phyloP scores from a whole-genome alignment of 2,888 invertebrate species.

The Netelia inedita region DNA sequence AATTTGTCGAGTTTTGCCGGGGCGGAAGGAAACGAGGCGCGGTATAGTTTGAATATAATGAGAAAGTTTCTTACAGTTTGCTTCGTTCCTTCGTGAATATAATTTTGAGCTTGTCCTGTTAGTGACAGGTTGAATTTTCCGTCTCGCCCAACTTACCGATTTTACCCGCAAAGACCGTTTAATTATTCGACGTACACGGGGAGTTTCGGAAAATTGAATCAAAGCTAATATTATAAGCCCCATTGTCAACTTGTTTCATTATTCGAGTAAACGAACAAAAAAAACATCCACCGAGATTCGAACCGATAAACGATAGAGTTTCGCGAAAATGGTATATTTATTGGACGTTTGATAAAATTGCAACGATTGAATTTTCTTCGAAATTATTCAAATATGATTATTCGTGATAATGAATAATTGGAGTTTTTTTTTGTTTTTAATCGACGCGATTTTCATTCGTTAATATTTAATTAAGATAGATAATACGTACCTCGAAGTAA shows the following conservation, averaged over 20 bases:
- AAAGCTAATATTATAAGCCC: neutral
- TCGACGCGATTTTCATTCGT: neutral
- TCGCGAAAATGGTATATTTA: too few species aligned
- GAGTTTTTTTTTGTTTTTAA: too few species aligned
- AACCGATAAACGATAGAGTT: too few species aligned
- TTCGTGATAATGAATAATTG: too few species aligned
- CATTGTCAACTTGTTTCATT: neutral
- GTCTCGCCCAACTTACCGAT: neutral
- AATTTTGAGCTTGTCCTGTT: conserved; percentile 39
- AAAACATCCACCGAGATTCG: too few species aligned
- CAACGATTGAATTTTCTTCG: too few species aligned
- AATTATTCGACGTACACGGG: neutral
- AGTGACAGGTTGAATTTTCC: conserved; percentile 28
- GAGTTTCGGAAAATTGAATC: neutral
- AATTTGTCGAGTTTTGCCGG: conserved; percentile 6
- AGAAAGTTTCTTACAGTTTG: conserved; percentile 22
- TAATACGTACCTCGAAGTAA: conserved; percentile 78
- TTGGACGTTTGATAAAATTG: too few species aligned
- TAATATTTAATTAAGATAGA: conserved; percentile 65
- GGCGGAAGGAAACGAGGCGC: neutral
- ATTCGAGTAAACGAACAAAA: conserved; percentile 34
- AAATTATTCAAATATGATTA: too few species aligned
- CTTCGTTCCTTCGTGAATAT: conserved; percentile 24
- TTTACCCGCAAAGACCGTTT: neutral
- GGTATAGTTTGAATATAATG: conserved; percentile 24